These are phyloP conservation scores for Turritopsis dohrnii DNA, from an alignment of 30 jellyfish, hydroid and myxozoan genomes.

Conservation along the genomic window DNA sequence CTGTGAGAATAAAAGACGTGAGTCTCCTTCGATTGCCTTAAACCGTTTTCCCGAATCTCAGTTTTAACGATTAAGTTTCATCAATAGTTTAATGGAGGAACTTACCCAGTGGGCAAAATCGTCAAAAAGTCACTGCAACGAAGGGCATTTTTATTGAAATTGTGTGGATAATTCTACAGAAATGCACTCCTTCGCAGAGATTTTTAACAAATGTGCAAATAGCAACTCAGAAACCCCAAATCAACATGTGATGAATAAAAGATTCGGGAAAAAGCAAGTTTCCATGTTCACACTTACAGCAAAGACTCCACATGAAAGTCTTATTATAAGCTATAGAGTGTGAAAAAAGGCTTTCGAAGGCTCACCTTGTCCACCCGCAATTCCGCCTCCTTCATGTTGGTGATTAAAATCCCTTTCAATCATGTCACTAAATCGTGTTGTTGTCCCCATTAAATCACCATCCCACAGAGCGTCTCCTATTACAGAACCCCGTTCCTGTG, in stretches of 20 bases:
- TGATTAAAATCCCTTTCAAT: background rate
- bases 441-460: constrained; percentile 13
- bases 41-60: background rate
- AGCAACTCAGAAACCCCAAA: too few relatives aligned
- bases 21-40: background rate
- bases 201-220: too few relatives aligned
- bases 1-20: background rate
- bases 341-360: background rate
- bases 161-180: too few relatives aligned
- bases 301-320: too few relatives aligned
- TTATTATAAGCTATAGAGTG: background rate
- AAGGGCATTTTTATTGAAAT: too few relatives aligned
- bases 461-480: constrained; percentile 19
- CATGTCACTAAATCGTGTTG: constrained; percentile 1
- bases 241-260: too few relatives aligned
- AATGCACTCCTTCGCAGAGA: too few relatives aligned
- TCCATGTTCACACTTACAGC: too few relatives aligned
- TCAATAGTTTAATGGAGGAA: too few relatives aligned
- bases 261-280: too few relatives aligned
- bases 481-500: background rate
- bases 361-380: background rate
- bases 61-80: background rate
- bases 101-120: background rate
- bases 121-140: too few relatives aligned
- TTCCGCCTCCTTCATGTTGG: constrained; percentile 4